phyloP scores from a whole-genome alignment of 2,113 vertebrate genomes.

The Acanthochromis polyacanthus region DNA sequence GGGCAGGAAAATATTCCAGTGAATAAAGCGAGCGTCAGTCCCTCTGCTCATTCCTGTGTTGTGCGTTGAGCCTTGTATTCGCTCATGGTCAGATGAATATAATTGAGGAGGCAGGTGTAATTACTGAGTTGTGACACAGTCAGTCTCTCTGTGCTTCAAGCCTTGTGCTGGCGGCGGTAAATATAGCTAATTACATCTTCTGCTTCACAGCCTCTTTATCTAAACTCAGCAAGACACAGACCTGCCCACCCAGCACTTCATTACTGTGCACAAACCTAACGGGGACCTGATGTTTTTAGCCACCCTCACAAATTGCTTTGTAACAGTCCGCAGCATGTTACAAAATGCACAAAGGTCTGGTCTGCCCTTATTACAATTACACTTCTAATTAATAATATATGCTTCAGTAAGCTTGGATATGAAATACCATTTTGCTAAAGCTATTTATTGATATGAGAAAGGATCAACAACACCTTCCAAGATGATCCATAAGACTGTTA shows the following conservation, averaged over 20 bases:
- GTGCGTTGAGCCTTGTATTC: conserved; percentile 8
- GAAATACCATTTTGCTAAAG: not conserved
- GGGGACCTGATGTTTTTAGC: conserved; percentile 59
- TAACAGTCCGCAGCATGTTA: conserved; percentile 59
- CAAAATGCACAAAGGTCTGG: conserved; percentile 36
- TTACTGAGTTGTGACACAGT: conserved; percentile 72
- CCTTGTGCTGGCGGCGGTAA: conserved; percentile 70
- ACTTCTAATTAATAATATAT: not conserved
- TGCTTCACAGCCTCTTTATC: conserved; percentile 81
- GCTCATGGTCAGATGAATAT: conserved; percentile 32
- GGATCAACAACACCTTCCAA: not conserved
- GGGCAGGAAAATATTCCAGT: not conserved
- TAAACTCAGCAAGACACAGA: conserved; percentile 82
- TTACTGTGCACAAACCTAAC: conserved; percentile 77
- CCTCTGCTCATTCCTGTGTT: conserved; percentile 18
- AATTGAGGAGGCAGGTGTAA: conserved; percentile 68
- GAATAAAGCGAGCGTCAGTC: conserved; percentile 12
- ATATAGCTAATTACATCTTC: conserved; percentile 83
- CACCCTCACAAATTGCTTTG: conserved; percentile 68
- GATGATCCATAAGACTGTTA: not conserved
- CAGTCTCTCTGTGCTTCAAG: conserved; percentile 64
- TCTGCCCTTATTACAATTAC: not conserved
- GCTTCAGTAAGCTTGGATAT: not conserved
- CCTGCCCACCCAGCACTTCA: conserved; percentile 81
- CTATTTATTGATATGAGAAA: not conserved